These are phyloP conservation scores for Omphaloscelis lunosa DNA, from an alignment of 2,888 invertebrate species.

Conservation along the genomic window DNA sequence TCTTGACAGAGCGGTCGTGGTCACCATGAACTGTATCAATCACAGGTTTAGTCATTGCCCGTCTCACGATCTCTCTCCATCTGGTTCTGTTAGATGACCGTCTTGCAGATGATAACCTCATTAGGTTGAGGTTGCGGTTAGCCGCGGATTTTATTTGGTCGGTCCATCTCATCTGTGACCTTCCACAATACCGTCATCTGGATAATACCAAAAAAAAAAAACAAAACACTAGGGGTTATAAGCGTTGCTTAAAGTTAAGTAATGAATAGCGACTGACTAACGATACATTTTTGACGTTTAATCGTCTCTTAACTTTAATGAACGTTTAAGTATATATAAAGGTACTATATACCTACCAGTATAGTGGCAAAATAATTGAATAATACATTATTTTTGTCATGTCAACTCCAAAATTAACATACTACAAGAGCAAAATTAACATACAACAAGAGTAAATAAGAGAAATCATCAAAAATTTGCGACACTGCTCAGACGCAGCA, in stretches of 20 bases:
- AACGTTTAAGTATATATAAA: too few relatives aligned
- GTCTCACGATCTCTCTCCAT: background rate
- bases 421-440: too few relatives aligned
- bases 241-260: too few relatives aligned
- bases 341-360: background rate
- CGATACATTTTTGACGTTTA: too few relatives aligned
- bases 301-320: too few relatives aligned
- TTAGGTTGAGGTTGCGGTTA: too few relatives aligned
- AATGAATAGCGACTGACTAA: too few relatives aligned
- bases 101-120: too few relatives aligned
- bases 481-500: constrained; percentile 37
- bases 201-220: too few relatives aligned
- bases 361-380: background rate
- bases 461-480: constrained; percentile 14
- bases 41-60: background rate
- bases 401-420: constrained; percentile 13
- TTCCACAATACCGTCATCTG: background rate
- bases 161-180: background rate
- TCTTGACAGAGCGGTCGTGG: too few relatives aligned
- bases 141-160: background rate
- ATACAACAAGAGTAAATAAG: background rate
- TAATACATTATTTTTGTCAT: background rate
- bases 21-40: background rate
- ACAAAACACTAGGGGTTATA: too few relatives aligned
- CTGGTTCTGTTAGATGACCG: background rate